These are phyloP conservation scores for Pediacus dermestoides DNA, from an alignment of 2,888 invertebrate genomes.

Conservation along the genomic window DNA sequence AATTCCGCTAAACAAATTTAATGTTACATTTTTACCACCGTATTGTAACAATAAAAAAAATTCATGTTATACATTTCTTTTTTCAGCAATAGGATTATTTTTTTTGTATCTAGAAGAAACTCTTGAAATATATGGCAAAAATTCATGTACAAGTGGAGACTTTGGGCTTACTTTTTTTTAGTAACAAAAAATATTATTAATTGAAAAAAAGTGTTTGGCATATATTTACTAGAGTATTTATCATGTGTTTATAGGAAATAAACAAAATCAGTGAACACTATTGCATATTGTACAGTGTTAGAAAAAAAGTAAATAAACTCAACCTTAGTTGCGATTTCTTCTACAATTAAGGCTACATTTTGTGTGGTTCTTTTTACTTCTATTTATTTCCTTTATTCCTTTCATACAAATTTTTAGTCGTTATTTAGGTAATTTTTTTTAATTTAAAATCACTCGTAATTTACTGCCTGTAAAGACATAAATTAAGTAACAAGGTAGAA, in stretches of 20 bases:
- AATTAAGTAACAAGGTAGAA: too few species aligned
- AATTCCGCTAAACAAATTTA: too few species aligned
- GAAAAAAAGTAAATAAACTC: slow-evolving; percentile 37
- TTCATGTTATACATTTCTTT: slow-evolving; percentile 6
- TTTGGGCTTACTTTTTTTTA: slow-evolving; percentile 43
- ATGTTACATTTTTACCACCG: slow-evolving; percentile 2
- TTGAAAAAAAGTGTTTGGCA: slow-evolving; percentile 28
- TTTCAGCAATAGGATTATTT: slow-evolving; percentile 4
- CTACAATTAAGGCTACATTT: slow-evolving; percentile 30
- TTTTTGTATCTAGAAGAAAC: slow-evolving; percentile 2
- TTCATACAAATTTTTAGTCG: too few species aligned
- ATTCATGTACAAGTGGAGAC: slow-evolving; percentile 35
- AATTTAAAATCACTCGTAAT: too few species aligned
- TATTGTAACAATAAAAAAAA: neutral
- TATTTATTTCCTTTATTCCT: slow-evolving; percentile 2
- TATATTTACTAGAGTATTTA: slow-evolving; percentile 35
- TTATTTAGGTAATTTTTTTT: too few species aligned
- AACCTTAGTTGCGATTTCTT: slow-evolving; percentile 37
- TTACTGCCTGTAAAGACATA: too few species aligned
- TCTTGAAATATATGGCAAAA: slow-evolving; percentile 6
- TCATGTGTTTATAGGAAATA: slow-evolving; percentile 46
- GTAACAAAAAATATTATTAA: too few species aligned
- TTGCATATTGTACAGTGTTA: slow-evolving; percentile 52
- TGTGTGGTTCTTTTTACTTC: slow-evolving; percentile 13
- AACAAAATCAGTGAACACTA: slow-evolving; percentile 39